Percentiles rank a stretch among this genome's conserved stretches.
Conservation (phyloP, 2,113 vertebrate genomes). For the Bos taurus region DNA sequence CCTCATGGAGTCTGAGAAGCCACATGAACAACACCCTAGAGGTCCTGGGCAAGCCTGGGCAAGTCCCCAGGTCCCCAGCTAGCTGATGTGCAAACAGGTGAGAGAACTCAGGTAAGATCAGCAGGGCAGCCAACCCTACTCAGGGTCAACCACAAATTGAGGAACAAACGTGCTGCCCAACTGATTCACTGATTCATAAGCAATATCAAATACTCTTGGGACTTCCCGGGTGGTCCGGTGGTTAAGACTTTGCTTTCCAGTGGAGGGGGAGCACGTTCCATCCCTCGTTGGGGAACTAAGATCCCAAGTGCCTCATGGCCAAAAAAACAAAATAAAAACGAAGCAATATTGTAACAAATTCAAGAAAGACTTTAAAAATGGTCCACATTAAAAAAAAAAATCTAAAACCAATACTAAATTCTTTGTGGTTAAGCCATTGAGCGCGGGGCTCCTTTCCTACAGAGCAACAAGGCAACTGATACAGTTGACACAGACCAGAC, state of each 20-base stretch:
- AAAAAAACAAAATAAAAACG: neutral
- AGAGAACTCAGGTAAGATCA: neutral
- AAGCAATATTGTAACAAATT: neutral
- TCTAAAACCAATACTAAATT: neutral
- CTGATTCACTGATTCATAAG: neutral
- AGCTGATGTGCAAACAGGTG: neutral
- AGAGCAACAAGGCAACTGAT: neutral
- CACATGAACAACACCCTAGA: neutral
- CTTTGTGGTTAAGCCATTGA: neutral
- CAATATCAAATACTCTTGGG: neutral
- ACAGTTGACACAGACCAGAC: neutral
- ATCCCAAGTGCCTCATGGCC: accelerated
- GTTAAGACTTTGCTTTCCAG: neutral
- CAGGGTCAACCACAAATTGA: neutral
- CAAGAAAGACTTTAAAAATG: neutral
- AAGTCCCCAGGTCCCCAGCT: no score
- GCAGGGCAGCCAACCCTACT: neutral
- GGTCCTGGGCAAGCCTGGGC: neutral
- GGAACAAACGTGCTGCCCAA: neutral
- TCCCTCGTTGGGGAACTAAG: accelerated
- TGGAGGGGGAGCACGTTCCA: neutral
- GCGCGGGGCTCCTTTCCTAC: neutral
- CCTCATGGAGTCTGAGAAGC: neutral
- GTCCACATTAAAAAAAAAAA: neutral
- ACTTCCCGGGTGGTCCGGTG: neutral